Evolutionary conservation across 1,140 invertebrate species (phyloP).

Genomic region (Mizuhopecten yessoensis): DNA sequence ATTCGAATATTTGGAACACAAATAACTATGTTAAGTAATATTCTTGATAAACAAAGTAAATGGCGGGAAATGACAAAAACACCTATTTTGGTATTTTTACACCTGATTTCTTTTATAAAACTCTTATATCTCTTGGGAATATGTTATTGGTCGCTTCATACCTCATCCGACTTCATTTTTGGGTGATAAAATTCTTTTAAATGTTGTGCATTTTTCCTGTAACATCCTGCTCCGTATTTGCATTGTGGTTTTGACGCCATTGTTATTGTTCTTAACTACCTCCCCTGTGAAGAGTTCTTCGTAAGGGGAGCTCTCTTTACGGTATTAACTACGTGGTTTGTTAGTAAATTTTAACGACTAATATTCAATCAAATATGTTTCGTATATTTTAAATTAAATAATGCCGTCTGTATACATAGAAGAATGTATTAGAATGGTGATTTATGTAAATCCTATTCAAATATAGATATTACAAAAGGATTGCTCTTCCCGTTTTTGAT

Average conservation of each 20-base stretch:
- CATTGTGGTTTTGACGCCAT: conserved; percentile 84
- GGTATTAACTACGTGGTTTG: too few species aligned
- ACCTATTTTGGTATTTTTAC: not conserved
- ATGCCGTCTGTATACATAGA: too few species aligned
- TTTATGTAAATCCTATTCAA: not conserved
- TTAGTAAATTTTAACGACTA: too few species aligned
- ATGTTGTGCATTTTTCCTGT: conserved; percentile 92
- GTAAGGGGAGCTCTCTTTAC: not conserved
- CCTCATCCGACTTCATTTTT: conserved; percentile 68
- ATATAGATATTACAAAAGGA: too few species aligned
- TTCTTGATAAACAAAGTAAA: too few species aligned
- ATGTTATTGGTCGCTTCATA: not conserved
- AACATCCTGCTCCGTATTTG: conserved; percentile 92
- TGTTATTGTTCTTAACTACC: not conserved
- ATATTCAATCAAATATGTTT: too few species aligned
- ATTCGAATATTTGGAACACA: too few species aligned
- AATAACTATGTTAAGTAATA: too few species aligned
- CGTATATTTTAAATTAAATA: too few species aligned
- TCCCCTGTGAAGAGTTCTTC: not conserved
- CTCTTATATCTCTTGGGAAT: not conserved
- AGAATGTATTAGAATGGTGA: not conserved
- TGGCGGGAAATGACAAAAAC: not conserved
- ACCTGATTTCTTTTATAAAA: not conserved
- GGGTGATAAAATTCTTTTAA: conserved; percentile 91
- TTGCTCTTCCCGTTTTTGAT: not conserved